Evolutionary conservation across 2,888 invertebrate genomes (phyloP).

Genomic region (Anticlea derivata): DNA sequence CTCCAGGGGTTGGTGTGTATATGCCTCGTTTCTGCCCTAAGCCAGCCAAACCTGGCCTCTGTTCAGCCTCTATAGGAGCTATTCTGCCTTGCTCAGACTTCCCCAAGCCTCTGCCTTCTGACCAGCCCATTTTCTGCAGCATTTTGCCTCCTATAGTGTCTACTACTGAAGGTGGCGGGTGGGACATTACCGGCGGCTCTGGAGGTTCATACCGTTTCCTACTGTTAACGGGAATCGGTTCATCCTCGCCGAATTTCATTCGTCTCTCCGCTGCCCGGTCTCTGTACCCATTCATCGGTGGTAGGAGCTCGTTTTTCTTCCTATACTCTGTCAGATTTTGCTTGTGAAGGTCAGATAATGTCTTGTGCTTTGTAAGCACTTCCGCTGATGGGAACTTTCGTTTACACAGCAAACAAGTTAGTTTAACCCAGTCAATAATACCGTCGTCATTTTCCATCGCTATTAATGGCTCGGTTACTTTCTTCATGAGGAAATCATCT

Average conservation of each 20-base stretch:
- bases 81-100: constrained; percentile 96
- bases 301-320: constrained; percentile 66
- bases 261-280: constrained; percentile 98
- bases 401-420: constrained; percentile 97
- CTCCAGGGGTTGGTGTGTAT: constrained; percentile 91
- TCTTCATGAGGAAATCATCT: constrained; percentile 72
- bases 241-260: constrained; percentile 95
- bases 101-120: constrained; percentile 97
- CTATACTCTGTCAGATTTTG: constrained; percentile 88
- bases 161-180: constrained; percentile 87
- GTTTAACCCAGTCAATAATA: constrained; percentile 93
- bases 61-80: constrained; percentile 93
- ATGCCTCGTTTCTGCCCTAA: constrained; percentile 92
- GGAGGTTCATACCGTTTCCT: constrained; percentile 73
- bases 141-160: constrained; percentile 97
- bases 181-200: constrained; percentile 80
- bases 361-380: constrained; percentile 94
- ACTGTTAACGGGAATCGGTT: constrained; percentile 74
- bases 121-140: constrained; percentile 99
- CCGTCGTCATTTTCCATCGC: constrained; percentile 88
- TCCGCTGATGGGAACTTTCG: constrained; percentile 96
- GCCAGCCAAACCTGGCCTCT: constrained; percentile 90
- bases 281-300: constrained; percentile 86
- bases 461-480: constrained; percentile 68
- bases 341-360: constrained; percentile 97